Evolutionary conservation across 2,797 vertebrate genomes (phyloP), one percentile per base, ranked within the genome.

Genomic region (Manis crassicaudata): DNA sequence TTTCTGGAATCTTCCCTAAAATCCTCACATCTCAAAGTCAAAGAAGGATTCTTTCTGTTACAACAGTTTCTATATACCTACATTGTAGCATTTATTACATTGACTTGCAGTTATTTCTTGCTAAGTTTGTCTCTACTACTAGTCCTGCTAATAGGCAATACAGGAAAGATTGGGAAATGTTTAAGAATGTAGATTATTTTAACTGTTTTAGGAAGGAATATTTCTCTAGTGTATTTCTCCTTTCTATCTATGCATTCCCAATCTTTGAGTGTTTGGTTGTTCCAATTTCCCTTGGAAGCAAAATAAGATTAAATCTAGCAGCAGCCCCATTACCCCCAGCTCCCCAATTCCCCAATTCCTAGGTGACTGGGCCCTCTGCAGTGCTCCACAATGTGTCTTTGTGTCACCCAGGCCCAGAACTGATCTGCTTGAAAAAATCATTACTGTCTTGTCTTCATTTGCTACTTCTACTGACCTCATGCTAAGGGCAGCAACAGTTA

Each of bases 361-460:
- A 35, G 46, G 10, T 76, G 10, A 50, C 25, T 35, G 18, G 63
- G 23, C 11, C 27, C 5, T 84, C 83, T 11, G 6, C 37, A 63
- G 5, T 43, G 1, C 37, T 6, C 14, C 29, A 75, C n/a, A 90
- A 88, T 46, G 35, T 40, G 72, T 17, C 23, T 89, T 89, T 87
- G 35, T 82, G 70, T 90, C 46, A 70, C 52, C 2, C 62, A 80
- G 68, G 25, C 37, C 6, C 8, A 58, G 37, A 92, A 50, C 20
- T 84, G n/a, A 54, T 75, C 14, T 95, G 35, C 62, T 84, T 91
- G 25, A 54, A 80, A 35, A 94, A 77, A 85, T 21, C 21, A 67
- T 35, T 37, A 32, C 27, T 54, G 1, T 75, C 65, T 88, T 16
- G 0, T 56, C 17, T 27, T 68, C n/a, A 32, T n/a, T 65, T 60